Conservation (phyloP, 2,113 vertebrate genomes). For the Mus pahari region DNA sequence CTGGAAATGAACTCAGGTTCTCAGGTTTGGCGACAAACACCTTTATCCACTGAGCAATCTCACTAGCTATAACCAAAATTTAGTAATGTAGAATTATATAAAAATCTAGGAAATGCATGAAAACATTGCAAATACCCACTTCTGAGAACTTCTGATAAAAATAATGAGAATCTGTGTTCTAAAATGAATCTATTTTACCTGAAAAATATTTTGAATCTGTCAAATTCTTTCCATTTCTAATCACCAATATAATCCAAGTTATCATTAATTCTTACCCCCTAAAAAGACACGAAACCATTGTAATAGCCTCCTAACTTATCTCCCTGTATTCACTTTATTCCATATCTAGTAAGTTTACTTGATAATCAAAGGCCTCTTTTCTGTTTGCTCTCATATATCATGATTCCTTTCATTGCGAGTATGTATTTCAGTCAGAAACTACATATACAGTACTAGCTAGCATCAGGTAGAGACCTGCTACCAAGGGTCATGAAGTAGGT, state of each 20-base stretch:
- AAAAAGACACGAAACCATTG: background rate
- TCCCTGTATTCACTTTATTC: background rate
- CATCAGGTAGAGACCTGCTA: background rate
- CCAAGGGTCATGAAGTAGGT: background rate
- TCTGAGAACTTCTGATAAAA: conserved; percentile 22
- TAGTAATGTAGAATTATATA: conserved; percentile 46
- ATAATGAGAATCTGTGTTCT: background rate
- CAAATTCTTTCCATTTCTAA: conserved; percentile 14
- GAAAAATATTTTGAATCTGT: conserved; percentile 46
- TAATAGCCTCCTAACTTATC: conserved; percentile 19
- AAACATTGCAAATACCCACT: conserved; percentile 50
- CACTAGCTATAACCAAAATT: conserved; percentile 22
- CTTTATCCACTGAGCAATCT: background rate
- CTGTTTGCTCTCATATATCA: background rate
- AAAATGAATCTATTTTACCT: conserved; percentile 36
- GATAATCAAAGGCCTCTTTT: background rate
- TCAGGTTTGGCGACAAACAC: background rate
- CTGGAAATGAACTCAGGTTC: background rate
- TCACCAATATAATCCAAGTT: conserved; percentile 8
- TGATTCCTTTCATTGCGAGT: background rate
- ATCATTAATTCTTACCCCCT: background rate
- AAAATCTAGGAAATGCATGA: conserved; percentile 21
- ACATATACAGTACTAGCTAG: background rate
- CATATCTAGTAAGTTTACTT: conserved; percentile 6
- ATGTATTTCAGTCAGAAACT: background rate